These are phyloP conservation scores for Limonius californicus DNA, from an alignment of 1,140 invertebrate species.

Conservation along the genomic window DNA sequence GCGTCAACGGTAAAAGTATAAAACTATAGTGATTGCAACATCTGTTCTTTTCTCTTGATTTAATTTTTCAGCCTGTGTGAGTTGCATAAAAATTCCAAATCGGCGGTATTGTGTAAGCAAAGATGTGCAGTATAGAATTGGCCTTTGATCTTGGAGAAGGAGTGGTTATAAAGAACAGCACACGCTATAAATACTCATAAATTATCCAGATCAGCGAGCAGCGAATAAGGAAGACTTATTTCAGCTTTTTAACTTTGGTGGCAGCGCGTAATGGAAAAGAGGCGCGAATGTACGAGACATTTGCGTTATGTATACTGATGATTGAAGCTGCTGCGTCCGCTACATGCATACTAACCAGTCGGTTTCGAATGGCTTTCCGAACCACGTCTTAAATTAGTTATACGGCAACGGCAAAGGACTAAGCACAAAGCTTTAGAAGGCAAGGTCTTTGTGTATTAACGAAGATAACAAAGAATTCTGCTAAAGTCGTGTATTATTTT, in stretches of 20 bases:
- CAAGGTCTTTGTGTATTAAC: too few relatives aligned
- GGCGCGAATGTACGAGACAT: slow-evolving; percentile 40
- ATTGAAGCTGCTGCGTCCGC: slow-evolving; percentile 34
- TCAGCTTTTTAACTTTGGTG: slow-evolving; percentile 33
- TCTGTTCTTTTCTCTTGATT: too few relatives aligned
- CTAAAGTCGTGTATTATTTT: too few relatives aligned
- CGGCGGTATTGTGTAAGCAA: too few relatives aligned
- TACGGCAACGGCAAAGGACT: too few relatives aligned
- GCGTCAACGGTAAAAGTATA: too few relatives aligned
- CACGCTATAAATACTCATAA: slow-evolving; percentile 24
- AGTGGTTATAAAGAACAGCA: background rate
- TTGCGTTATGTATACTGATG: slow-evolving; percentile 44
- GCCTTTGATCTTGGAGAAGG: background rate
- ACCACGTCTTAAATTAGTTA: slow-evolving; percentile 6
- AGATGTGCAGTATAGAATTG: background rate
- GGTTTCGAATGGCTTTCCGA: slow-evolving; percentile 28
- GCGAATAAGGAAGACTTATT: slow-evolving; percentile 32
- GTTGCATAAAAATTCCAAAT: background rate
- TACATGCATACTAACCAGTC: slow-evolving; percentile 38
- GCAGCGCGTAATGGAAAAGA: slow-evolving; percentile 35
- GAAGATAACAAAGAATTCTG: too few relatives aligned
- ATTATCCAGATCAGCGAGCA: slow-evolving; percentile 30
- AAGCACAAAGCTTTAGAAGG: too few relatives aligned
- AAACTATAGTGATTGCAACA: too few relatives aligned
- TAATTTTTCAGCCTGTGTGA: too few relatives aligned